phyloP scores from a whole-genome alignment of 2,888 invertebrate species.

The Notocelia uddmanniana region DNA sequence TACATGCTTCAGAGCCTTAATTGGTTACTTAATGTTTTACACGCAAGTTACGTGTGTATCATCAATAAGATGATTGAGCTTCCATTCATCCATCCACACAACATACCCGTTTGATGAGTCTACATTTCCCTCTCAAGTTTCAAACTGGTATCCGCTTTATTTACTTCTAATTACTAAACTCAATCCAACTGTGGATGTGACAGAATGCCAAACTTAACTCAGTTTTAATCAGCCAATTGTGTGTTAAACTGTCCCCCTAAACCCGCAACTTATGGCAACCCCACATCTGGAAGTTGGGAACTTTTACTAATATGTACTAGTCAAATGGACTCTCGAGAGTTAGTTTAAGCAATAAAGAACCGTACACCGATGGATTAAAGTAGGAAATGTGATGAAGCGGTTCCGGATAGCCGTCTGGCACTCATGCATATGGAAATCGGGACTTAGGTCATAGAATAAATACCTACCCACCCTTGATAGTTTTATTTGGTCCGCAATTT shows the following conservation, averaged over 20 bases:
- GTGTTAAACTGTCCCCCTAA: slow-evolving; percentile 47
- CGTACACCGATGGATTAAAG: slow-evolving; percentile 63
- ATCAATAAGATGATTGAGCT: neutral
- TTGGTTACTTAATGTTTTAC: neutral
- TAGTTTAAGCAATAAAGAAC: slow-evolving; percentile 66
- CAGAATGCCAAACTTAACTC: slow-evolving; percentile 32
- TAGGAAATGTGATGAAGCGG: slow-evolving; percentile 60
- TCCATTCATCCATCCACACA: neutral
- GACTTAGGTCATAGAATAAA: slow-evolving; percentile 78
- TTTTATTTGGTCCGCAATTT: slow-evolving; percentile 54
- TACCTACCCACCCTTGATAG: slow-evolving; percentile 58
- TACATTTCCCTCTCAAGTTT: neutral
- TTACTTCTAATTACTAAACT: slow-evolving; percentile 29
- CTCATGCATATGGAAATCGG: slow-evolving; percentile 84
- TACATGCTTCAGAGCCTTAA: neutral
- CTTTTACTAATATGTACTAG: slow-evolving; percentile 84
- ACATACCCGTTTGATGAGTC: neutral
- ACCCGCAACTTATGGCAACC: slow-evolving; percentile 60
- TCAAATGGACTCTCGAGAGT: slow-evolving; percentile 82
- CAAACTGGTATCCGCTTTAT: slow-evolving; percentile 22
- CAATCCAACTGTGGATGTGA: slow-evolving; percentile 20
- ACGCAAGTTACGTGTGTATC: neutral
- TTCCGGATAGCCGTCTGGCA: slow-evolving; percentile 64
- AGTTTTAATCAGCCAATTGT: slow-evolving; percentile 41
- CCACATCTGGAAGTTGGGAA: slow-evolving; percentile 70